Conservation (phyloP, 2,113 vertebrate genomes). For the Fulica atra region DNA sequence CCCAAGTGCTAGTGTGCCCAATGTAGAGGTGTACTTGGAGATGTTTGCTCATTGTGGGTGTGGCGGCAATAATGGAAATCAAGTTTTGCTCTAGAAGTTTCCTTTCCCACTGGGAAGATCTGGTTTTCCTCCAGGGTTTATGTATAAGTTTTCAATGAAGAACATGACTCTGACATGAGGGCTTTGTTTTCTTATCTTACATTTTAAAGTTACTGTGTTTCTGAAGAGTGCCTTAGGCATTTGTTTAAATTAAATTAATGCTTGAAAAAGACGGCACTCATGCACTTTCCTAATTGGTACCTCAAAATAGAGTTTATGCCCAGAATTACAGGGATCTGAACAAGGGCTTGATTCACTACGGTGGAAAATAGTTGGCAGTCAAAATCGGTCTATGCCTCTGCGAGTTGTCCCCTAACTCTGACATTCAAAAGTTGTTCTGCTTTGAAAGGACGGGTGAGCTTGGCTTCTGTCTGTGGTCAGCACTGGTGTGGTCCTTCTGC, state of each 20-base stretch:
- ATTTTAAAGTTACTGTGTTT: neutral
- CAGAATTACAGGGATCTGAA: neutral
- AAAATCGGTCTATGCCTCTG: neutral
- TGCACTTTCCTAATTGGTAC: neutral
- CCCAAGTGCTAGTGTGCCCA: neutral
- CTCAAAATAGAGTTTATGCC: neutral
- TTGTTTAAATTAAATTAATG: neutral
- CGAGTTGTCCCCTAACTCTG: neutral
- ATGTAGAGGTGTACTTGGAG: neutral
- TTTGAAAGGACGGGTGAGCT: neutral
- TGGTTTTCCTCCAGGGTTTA: neutral
- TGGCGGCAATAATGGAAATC: neutral
- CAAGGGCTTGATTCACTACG: neutral
- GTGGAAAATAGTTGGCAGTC: too few relatives aligned
- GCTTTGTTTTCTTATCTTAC: neutral
- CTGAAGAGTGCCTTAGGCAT: neutral
- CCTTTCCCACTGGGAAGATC: neutral
- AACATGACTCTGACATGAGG: neutral
- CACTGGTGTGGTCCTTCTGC: neutral
- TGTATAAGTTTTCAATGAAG: neutral
- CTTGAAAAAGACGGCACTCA: neutral
- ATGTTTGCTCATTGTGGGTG: neutral
- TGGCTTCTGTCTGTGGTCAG: neutral
- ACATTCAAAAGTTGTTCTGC: neutral
- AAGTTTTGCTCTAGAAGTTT: neutral